Evolutionary conservation across 2,888 invertebrate species (phyloP), one percentile per base, ranked within the genome.

Genomic region (Brachyopa scutellaris): DNA sequence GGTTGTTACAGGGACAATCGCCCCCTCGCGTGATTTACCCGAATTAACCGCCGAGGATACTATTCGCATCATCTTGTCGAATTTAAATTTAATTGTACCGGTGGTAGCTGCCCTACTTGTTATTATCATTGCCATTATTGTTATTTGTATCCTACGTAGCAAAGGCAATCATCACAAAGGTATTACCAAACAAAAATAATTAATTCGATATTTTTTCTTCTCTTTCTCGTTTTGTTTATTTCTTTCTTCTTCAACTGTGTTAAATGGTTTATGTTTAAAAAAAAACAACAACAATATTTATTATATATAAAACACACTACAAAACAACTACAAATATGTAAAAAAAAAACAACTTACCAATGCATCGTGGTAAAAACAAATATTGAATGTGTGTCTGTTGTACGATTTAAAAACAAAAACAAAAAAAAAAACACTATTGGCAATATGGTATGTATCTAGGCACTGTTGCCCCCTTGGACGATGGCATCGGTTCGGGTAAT

Each of bases 71-170:
- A 94, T 97, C 91, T 94, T 97, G 91, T 94, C 96, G 88, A 96
- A 97, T 92, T 93, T 97, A 90, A 97, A 97, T 93, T 94, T 98
- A 89, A 96, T 98, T 92, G 96, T 98, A 88, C 97, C 97, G 70
- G 96, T 97, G 87, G 95, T 96, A 90, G 97, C 97, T 86, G 97
- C 97, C 87, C 93, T 96, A 87, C 93, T 97, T 88, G 97, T 98
- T 92, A 96, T 97, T 91, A 95, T 97, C 91, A 95, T 97, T 91
- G 97, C 97, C 88, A 94, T 97, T 90, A 94, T 96, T 90, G 97
- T 98, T 90, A 96, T 97, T 90, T 97, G 97, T 94, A 96, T 97
- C 88, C 94, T 97, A 87, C 94, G 95, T 88, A 95, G 97, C 89
- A 95, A 96, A 91, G 93, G 95, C 92, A 93, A 94, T 90, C 94